phyloP scores from a whole-genome alignment of 2,113 vertebrate genomes.

The Gnathonemus echidnorhynchus region DNA sequence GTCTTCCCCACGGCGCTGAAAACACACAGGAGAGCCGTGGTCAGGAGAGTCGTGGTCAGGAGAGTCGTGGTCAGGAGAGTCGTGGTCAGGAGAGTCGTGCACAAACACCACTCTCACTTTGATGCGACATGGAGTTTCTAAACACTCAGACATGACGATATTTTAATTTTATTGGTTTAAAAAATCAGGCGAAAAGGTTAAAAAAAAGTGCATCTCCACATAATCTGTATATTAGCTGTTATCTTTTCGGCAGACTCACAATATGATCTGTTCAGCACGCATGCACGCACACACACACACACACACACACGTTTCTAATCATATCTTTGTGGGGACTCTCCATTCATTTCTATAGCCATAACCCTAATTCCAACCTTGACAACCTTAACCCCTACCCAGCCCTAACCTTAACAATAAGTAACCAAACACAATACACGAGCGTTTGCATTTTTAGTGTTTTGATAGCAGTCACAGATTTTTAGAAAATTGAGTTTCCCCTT shows the following conservation, averaged over 20 bases:
- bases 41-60: no score
- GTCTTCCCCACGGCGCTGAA: conserved; percentile 48
- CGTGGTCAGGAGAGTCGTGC: not conserved
- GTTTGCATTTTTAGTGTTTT: no score
- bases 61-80: not conserved
- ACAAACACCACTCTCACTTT: not conserved
- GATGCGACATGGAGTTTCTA: not conserved
- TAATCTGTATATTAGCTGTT: not conserved
- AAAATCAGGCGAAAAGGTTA: not conserved
- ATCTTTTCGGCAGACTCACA: not conserved
- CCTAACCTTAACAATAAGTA: no score
- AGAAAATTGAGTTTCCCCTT: no score
- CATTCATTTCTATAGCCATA: no score
- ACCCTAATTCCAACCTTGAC: no score
- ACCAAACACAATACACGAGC: no score
- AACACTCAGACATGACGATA: not conserved
- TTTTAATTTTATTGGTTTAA: not conserved
- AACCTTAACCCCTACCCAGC: no score
- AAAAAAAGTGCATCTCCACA: not conserved
- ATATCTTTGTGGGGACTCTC: no score
- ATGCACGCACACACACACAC: no score
- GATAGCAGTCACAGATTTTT: no score
- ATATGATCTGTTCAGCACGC: not conserved
- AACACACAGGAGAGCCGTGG: conserved; percentile 1
- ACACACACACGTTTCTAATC: not conserved